These are phyloP conservation scores for Sphenodon punctatus DNA, from an alignment of 2,797 vertebrate genomes.

Conservation along the genomic window DNA sequence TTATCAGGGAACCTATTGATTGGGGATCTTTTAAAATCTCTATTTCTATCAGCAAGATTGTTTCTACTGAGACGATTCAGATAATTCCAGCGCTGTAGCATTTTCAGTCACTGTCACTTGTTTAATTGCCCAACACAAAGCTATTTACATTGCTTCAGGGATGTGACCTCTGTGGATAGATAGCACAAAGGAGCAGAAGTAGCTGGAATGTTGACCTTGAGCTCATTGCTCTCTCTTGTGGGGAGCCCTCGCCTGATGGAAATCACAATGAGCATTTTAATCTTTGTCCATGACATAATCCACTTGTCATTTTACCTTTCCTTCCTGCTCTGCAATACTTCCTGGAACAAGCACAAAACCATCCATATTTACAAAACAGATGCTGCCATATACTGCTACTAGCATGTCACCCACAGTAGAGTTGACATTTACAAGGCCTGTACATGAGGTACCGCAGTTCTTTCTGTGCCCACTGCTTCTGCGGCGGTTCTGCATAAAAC, in stretches of 20 bases:
- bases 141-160: background rate
- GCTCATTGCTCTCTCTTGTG: background rate
- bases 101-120: background rate
- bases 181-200: background rate
- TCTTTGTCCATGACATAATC: background rate
- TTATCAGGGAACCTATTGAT: background rate
- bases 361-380: background rate
- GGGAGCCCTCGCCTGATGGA: background rate
- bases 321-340: background rate
- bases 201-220: background rate
- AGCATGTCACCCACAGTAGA: background rate
- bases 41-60: background rate
- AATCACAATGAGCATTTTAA: background rate
- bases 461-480: background rate
- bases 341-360: background rate
- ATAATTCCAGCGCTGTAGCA: background rate
- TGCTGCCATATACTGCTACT: background rate
- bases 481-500: no score
- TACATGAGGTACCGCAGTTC: background rate
- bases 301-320: background rate
- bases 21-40: background rate
- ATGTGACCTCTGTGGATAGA: background rate
- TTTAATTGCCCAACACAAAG: background rate
- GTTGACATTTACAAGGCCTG: background rate
- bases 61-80: background rate